These are phyloP conservation scores for Torymus texanus DNA, from an alignment of 2,888 invertebrate species.

Conservation along the genomic window DNA sequence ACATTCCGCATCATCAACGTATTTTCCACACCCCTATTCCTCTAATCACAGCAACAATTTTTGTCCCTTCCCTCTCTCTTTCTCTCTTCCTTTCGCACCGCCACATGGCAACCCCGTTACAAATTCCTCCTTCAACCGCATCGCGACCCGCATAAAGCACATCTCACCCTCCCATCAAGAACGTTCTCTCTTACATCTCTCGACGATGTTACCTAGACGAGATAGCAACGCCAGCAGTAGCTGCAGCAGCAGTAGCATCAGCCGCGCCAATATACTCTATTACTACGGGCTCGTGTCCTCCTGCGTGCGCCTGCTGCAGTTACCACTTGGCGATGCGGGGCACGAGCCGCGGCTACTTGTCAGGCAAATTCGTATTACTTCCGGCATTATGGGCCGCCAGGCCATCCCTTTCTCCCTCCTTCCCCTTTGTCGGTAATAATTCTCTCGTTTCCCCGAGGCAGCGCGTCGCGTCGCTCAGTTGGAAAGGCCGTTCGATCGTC, in stretches of 20 bases:
- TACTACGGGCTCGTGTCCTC: neutral
- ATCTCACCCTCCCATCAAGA: no score
- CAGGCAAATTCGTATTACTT: constrained; percentile 70
- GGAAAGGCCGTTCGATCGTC: constrained; percentile 22
- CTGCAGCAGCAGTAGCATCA: no score
- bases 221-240: neutral
- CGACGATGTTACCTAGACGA: neutral
- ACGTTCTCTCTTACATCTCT: no score
- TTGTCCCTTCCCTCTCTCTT: no score
- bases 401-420: no score
- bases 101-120: no score
- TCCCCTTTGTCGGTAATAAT: constrained; percentile 57
- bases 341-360: constrained; percentile 68
- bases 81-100: no score
- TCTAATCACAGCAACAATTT: no score
- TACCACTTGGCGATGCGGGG: constrained; percentile 62
- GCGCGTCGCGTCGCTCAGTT: constrained; percentile 5
- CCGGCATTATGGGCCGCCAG: constrained; percentile 60
- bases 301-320: neutral
- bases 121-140: no score
- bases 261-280: no score
- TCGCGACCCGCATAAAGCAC: neutral
- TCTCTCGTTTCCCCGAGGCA: constrained; percentile 20
- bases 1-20: no score
- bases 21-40: no score